Evolutionary conservation across 2,888 invertebrate genomes (phyloP), one percentile per base, ranked within the genome.

Genomic region (Agrotis ipsilon): DNA sequence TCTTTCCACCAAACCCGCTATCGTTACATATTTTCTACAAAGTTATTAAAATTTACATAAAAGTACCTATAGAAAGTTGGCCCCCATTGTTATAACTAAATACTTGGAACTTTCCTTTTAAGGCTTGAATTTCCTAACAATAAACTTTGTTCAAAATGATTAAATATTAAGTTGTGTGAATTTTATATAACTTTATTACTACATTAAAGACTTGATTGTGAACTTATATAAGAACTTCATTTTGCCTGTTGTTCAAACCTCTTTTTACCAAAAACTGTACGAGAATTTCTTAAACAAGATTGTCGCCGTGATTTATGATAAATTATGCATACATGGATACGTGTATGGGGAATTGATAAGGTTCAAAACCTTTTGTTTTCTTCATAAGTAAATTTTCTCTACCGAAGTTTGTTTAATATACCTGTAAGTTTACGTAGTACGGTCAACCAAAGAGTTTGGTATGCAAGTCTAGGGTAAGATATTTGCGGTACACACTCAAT

Each of bases 111-210:
- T 83, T 85, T 59, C 77, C 78, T 81, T 64, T 80, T 46, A 70
- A 76, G 69, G 61, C 76, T 77, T 70, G 66, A 81, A 80, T 74
- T 83, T 81, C 48, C 65, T 67, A 81, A 81, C 73, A 79, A 81
- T 85, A 77, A 85, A 77, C 72, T 83, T 65, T 52, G 69, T 80
- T 77, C 65, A 77, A 77, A 83, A 85, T 85, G 60, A 83, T 85
- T 81, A 83, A 85, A 84, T 83, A 83, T 83, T 81, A 85, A 85
- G 76, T 85, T 81, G 73, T 66, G 67, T 77, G 75, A 85, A 81
- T 81, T 84, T 73, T 61, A 58, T 61, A 71, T 85, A 84, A 84
- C 61, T 81, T 83, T 58, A 76, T 83, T 58, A 76, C 58, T 81
- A 79, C 39, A 73, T 81, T 79, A 76, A 65, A 68, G 55, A 62